Evolutionary conservation across 37 sponge, comb jelly and placozoan genomes (phyloP), one percentile per base, ranked within the genome.

Genomic region (Oscarella lobularis): DNA sequence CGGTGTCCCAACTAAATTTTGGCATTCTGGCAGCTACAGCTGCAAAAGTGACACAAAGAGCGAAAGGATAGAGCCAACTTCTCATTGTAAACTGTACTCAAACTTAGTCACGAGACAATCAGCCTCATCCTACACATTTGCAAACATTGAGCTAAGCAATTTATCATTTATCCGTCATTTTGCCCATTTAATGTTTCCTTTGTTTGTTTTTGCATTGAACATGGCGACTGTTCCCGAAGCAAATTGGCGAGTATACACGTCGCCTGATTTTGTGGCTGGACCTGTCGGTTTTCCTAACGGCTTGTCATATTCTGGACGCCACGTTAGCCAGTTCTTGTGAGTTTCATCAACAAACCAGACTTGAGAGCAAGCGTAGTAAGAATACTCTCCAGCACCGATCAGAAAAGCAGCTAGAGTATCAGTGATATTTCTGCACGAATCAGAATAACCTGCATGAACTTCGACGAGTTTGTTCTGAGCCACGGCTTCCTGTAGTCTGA

Each of bases 1-100:
- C 72, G 1, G 78, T 83, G 67, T 83, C 79, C 84, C 84, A 83
- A 39, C 73, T 77, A 75, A 83, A 82, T 54, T 68, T 77, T 37
- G 83, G 83, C 60, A 27, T 48, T 48, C 60, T 48, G 60, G 60
- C 60, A n/a, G n/a, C n/a, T n/a, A n/a, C n/a, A n/a, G n/a, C n/a
- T n/a, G n/a, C n/a, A n/a, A n/a, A n/a, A n/a, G n/a, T n/a, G n/a
- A n/a, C n/a, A n/a, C n/a, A n/a, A n/a, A n/a, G n/a, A n/a, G n/a
- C n/a, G n/a, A n/a, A n/a, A n/a, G n/a, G n/a, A n/a, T n/a, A n/a
- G n/a, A n/a, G n/a, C n/a, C n/a, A n/a, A n/a, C n/a, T n/a, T n/a
- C n/a, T n/a, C n/a, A n/a, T n/a, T n/a, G n/a, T n/a, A n/a, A n/a
- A n/a, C n/a, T n/a, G n/a, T n/a, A n/a, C n/a, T n/a, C n/a, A n/a